A percentile compares a stretch with the other conserved stretches of the same genome.
These are phyloP conservation scores for Zeus faber DNA, from an alignment of 2,113 vertebrate genomes.

Conservation along the genomic window DNA sequence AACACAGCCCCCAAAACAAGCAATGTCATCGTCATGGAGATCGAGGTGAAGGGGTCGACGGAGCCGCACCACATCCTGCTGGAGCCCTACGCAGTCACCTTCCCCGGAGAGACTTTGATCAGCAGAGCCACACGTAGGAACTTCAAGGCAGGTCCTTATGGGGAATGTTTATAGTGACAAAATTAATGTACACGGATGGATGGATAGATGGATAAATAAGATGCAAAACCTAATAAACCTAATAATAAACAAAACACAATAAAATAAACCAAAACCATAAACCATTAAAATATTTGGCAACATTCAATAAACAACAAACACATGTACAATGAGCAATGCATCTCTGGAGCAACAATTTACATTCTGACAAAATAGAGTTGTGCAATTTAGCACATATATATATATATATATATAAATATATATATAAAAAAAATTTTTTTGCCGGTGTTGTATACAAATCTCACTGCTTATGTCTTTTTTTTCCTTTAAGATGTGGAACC, in stretches of 20 bases:
- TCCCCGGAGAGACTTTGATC: conserved; percentile 84
- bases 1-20: conserved; percentile 51
- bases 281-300: too few species aligned
- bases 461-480: conserved; percentile 24
- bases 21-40: conserved; percentile 80
- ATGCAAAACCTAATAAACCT: too few species aligned
- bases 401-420: too few species aligned
- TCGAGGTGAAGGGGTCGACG: conserved; percentile 85
- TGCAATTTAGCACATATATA: not conserved
- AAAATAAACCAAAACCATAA: too few species aligned
- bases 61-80: conserved; percentile 82
- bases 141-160: conserved; percentile 80
- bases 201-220: too few species aligned
- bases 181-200: too few species aligned
- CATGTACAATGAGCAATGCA: too few species aligned
- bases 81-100: conserved; percentile 83
- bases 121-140: conserved; percentile 70
- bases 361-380: not conserved
- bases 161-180: too few species aligned
- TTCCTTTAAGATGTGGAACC: conserved; percentile 89
- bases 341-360: not conserved
- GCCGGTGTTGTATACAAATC: too few species aligned
- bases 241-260: too few species aligned
- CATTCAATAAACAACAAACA: too few species aligned
- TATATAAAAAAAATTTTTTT: too few species aligned